Base-by-base conservation (phyloP, 2,888 invertebrate species). In the Erebia aethiops region DNA sequence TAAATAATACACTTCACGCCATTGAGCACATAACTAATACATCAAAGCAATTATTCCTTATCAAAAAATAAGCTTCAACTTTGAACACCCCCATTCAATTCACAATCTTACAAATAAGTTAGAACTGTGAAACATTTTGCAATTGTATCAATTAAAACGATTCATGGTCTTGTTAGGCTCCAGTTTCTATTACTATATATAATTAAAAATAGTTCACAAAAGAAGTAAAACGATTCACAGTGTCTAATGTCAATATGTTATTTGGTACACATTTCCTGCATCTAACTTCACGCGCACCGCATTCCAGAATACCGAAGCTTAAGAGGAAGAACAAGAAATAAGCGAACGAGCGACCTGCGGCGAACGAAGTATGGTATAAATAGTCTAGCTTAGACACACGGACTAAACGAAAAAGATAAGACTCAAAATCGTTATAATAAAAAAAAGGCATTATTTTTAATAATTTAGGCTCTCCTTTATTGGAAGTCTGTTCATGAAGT, bases 251-350 rank as follows among this genome's bases (percentile, higher is more conserved):
- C 43, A 68, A 26, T 46, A 41, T 70, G 18, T 21, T 18, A 62
- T 56, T 62, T 18, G 43, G 51, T 67, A 71, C 78, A 77, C 77
- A 75, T 71, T 71, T 75, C 79, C 75, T 74, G 76, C 81, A 81
- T 76, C 84, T 89, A 91, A 91, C 88, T 75, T 58, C 89, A 89
- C 91, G 73, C 80, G 90, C 92, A 91, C 87, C 86, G 82, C 86
- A 84, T 92, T 91, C 74, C 93, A 93, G 93, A 86, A 93, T 93
- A 82, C 93, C 93, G 87, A 93, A 92, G 87, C 85, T 91, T 81
- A 93, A 91, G 86, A 82, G 87, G 89, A 92, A 90, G 88, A 91
- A 89, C 89, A 92, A 90, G 88, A 91, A 89, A 84, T 87, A 86
- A 85, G 81, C 88, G 87, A 87, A 84, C 90, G 88, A 89, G 83